Evolutionary conservation across 2,113 vertebrate species (phyloP), one percentile per base, ranked within the genome.

Genomic region (Nicator chloris): DNA sequence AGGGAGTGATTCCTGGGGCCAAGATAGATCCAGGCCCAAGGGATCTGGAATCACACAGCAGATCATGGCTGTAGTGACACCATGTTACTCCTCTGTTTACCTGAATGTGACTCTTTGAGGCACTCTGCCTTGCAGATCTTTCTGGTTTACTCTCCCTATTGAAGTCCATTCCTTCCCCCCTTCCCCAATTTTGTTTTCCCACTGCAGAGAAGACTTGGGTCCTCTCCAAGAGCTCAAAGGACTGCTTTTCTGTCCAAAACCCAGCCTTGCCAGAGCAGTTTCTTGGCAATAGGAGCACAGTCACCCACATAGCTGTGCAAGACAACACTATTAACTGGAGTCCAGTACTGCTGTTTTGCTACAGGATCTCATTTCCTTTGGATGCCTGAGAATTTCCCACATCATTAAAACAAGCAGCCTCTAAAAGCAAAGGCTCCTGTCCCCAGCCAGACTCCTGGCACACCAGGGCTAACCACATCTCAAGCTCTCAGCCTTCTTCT

Each of bases 381-480:
- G 53, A 75, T 78, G 56, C 51, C 72, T 90, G 47, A 93, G 79
- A 90, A 77, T 82, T 96, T 95, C 91, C 92, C 89, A 88, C 69
- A 68, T 96, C 40, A 4, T 94, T 96, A 92, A 84, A 90, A 90
- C 44, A 64, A 92, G 76, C 90, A 81, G 51, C 56, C 66, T 90
- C 79, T 86, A 59, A 93, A 88, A 21, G 22, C 23, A 2, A 63
- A 78, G 44, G 35, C 79, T 91, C 15, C 59, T 61, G 30, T 84
- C 81, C 69, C 70, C 65, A 89, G 69, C 83, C 92, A 80, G 65
- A 8, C 57, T 95, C 73, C 87, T 94, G 93, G 90, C 90, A 73
- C 91, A 45, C 42, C 75, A 63, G 70, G 9, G 31, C 77, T 49
- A 40, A 56, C 89, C 92, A 73, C 37, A 7, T 57, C 66, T 82